These are phyloP conservation scores for Lophius americanus DNA, from an alignment of 2,797 vertebrate species.

Conservation along the genomic window DNA sequence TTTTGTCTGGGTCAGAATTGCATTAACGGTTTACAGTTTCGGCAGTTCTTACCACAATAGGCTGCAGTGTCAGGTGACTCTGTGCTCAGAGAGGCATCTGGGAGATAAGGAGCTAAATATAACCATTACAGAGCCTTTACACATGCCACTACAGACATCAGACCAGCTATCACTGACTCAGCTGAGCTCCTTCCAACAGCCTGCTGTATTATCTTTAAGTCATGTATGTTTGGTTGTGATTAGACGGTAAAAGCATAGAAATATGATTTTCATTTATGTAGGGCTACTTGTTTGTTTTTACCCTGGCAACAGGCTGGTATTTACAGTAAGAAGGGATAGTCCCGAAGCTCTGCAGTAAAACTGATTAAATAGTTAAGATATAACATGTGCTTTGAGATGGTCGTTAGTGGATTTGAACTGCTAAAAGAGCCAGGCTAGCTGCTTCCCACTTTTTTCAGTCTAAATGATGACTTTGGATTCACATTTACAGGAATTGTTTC, in stretches of 20 bases:
- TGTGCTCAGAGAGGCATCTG: slow-evolving; percentile 63
- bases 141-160: slow-evolving; percentile 56
- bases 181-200: slow-evolving; percentile 34
- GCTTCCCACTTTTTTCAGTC: background rate
- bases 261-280: background rate
- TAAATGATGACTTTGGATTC: background rate
- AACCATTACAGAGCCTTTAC: slow-evolving; percentile 57
- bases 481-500: background rate
- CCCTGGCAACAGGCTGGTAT: background rate
- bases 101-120: slow-evolving; percentile 75
- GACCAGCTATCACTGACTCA: slow-evolving; percentile 52
- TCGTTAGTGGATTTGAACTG: too few species aligned
- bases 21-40: slow-evolving; percentile 52
- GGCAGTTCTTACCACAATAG: slow-evolving; percentile 50
- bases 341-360: too few species aligned
- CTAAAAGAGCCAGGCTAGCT: background rate
- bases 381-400: too few species aligned
- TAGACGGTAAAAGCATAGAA: slow-evolving; percentile 5
- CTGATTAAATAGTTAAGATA: too few species aligned
- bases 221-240: slow-evolving; percentile 6
- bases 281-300: background rate
- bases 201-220: slow-evolving; percentile 28
- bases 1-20: slow-evolving; percentile 37
- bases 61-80: slow-evolving; percentile 45
- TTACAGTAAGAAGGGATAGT: too few species aligned